Conservation (phyloP, 2,113 vertebrate species). For the Psophia crepitans region DNA sequence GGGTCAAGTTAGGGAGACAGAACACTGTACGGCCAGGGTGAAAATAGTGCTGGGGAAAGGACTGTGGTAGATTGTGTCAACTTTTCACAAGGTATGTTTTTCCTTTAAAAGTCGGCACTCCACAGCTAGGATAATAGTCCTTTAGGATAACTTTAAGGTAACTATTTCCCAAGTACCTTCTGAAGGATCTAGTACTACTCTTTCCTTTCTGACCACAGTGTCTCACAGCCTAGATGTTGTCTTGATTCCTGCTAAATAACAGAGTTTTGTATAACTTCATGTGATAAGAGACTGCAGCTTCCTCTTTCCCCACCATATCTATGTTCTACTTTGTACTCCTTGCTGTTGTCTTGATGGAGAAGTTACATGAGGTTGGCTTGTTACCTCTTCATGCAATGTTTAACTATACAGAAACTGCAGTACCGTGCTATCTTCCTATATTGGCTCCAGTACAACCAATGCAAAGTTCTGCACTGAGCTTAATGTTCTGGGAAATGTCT, state of each 20-base stretch:
- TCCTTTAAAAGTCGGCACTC: neutral
- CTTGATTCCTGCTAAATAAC: neutral
- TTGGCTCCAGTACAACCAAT: neutral
- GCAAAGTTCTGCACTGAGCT: neutral
- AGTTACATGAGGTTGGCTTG: neutral
- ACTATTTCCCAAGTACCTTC: neutral
- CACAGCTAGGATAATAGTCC: neutral
- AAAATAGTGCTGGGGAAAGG: neutral
- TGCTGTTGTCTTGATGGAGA: neutral
- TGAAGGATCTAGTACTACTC: neutral
- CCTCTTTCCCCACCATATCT: neutral
- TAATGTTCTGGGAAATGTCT: neutral
- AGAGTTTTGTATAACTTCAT: neutral
- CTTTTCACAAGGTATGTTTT: neutral
- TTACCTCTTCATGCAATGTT: neutral
- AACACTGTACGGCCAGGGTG: neutral
- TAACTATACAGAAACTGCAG: fast-evolving
- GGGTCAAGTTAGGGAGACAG: neutral
- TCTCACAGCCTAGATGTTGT: neutral
- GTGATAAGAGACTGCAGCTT: neutral
- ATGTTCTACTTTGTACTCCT: neutral
- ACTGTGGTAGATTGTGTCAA: neutral
- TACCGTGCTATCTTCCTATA: neutral
- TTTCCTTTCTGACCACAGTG: neutral
- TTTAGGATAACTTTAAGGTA: neutral